Base-by-base conservation (phyloP, 2,113 vertebrate genomes). In the Tichodroma muraria region DNA sequence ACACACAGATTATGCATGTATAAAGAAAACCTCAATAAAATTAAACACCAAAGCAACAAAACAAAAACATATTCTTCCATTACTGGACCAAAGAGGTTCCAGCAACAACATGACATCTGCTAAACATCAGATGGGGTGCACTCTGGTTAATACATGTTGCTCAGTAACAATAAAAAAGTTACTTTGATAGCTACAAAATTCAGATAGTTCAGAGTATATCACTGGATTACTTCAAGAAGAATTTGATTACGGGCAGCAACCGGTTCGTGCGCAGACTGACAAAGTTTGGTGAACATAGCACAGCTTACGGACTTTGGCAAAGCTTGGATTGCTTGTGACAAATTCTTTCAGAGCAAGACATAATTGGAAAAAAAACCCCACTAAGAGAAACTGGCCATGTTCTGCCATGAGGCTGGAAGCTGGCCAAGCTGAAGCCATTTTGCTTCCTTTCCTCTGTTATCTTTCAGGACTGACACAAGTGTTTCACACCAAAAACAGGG, bases 21-120 rank as follows among this genome's bases (percentile, higher is more conserved):
- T 82, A 94, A 93, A 87, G 93, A 96, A 96, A 96, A 96, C 93
- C 93, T 95, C 93, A 96, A 95, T 94, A 96, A 96, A 96, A 95
- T 96, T 95, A 96, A 95, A 94, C 85, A 96, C 90, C 80, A 94
- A 96, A 96, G 94, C 85, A 96, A 93, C 94, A 97, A 95, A 97
- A 95, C 81, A 94, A 95, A 96, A 97, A 91, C 96, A 95, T 93
- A 95, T 97, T 96, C 93, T 89, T 94, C 79, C 68, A 92, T 95
- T 95, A 95, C 75, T 78, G 89, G 89, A 95, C 95, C 89, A 96
- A 94, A 96, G 68, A 94, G 30, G 72, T 95, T 96, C 81, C 85
- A 97, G 87, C 71, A 95, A 89, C 79, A 91, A 85, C 60, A 6
- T 44, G 93, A 96, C 94, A 97, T 97, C 96, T 97, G 96, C 95